Base-by-base conservation (phyloP, 2,888 invertebrate genomes). In the Gymnocheta viridis region DNA sequence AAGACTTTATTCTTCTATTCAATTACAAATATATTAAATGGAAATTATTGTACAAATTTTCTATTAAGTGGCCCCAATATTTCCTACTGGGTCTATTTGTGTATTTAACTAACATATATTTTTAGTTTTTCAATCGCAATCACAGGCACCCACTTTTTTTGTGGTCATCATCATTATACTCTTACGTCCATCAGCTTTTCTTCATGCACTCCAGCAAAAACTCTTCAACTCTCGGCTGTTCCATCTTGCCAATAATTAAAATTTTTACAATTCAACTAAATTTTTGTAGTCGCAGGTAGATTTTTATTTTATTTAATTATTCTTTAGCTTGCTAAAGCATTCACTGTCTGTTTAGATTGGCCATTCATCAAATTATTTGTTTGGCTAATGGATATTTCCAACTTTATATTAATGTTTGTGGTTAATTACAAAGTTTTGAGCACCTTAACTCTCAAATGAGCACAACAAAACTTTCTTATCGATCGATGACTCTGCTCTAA, bases 401-500 rank as follows among this genome's bases (percentile, higher is more conserved):
- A 73, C 6, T 35, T n/a, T 12, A 56, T 19, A 35, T 69, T 17
- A 38, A 14, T 62, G 72, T 67, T 72, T 82, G 70, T 56, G 58
- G 72, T 72, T 82, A 60, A 60, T 82, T 66, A 72, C 12, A 19
- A 27, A 19, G 49, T 64, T 38, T 77, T 76, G 51, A 58, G 49
- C 76, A 66, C 49, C 58, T 73, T 54, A 60, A 67, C 62, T 24
- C 19, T 49, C 58, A 32, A 72, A 73, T 78, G 58, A 44, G 72
- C 56, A 44, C 69, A 73, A 82, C 67, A 74, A 82, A 24, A 79
- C 79, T 79, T 83, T 79, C 82, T 27, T 79, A 44, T 67, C 32
- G 54, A 49, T 62, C 24, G 51, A 47, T 58, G 47, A 38, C 47
- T n/a, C n/a, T 83, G 83, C 58, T 80, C 83, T 38, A 76, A 80